phyloP scores from a whole-genome alignment of 2,888 invertebrate genomes.

The Atherix ibis region DNA sequence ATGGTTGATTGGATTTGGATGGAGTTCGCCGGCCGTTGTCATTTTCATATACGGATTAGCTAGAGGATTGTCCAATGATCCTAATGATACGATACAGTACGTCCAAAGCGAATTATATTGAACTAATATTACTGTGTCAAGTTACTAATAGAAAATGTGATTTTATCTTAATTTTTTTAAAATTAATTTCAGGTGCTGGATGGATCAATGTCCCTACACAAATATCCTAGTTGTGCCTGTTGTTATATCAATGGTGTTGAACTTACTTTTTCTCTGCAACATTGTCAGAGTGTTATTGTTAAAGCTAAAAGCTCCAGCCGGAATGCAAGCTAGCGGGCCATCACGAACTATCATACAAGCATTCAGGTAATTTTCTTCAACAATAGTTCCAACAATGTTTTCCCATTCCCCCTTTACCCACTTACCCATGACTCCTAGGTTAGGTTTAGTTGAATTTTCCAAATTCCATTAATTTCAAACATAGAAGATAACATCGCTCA shows the following conservation, averaged over 20 bases:
- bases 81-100: constrained; percentile 41
- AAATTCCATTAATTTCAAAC: not conserved
- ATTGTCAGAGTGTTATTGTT: constrained; percentile 74
- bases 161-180: not conserved
- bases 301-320: constrained; percentile 55
- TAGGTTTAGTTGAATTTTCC: not conserved
- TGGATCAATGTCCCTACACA: constrained; percentile 53
- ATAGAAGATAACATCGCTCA: not conserved
- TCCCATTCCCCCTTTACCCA: no score
- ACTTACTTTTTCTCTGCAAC: constrained; percentile 74
- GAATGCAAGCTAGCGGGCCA: constrained; percentile 46
- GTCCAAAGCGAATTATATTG: constrained; percentile 20
- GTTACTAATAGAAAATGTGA: not conserved
- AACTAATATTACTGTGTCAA: constrained; percentile 11
- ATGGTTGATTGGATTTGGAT: constrained; percentile 70
- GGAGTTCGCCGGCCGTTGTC: constrained; percentile 60
- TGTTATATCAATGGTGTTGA: constrained; percentile 61
- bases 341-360: constrained; percentile 62
- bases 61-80: constrained; percentile 39
- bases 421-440: no score
- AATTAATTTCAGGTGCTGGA: constrained; percentile 49
- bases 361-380: constrained; percentile 40
- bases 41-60: constrained; percentile 49
- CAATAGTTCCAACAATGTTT: no score
- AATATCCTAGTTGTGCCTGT: constrained; percentile 64